Conservation (phyloP, 2,888 invertebrate species). For the Clunio marinus region DNA sequence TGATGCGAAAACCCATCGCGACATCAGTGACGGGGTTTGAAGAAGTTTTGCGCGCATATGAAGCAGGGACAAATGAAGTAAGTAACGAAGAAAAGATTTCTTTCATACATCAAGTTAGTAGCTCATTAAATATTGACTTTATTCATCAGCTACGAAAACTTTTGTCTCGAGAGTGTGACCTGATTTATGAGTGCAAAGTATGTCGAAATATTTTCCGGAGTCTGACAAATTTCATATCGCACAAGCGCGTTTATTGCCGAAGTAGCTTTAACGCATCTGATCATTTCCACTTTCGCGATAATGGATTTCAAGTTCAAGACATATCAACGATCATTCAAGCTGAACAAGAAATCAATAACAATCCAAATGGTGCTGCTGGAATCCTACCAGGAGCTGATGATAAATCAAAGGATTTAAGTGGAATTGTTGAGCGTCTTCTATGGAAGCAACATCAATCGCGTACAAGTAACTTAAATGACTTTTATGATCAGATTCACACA, state of each 20-base stretch:
- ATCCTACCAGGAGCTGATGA: conserved; percentile 45
- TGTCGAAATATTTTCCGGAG: conserved; percentile 84
- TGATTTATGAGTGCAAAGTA: conserved; percentile 83
- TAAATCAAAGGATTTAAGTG: conserved; percentile 55
- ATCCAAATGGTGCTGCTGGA: conserved; percentile 27
- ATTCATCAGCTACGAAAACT: conserved; percentile 65
- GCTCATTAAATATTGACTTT: conserved; percentile 40
- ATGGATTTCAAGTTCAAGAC: conserved; percentile 53
- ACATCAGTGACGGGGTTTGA: conserved; percentile 65
- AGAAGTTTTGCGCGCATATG: conserved; percentile 67
- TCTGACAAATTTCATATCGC: conserved; percentile 81
- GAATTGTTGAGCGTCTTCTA: conserved; percentile 55
- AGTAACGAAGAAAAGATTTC: conserved; percentile 44
- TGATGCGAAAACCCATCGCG: conserved; percentile 62
- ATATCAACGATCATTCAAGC: conserved; percentile 53
- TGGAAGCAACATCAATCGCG: conserved; percentile 46
- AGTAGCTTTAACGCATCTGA: conserved; percentile 55
- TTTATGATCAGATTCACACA: conserved; percentile 44
- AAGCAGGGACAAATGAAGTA: conserved; percentile 73
- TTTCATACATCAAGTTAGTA: not conserved
- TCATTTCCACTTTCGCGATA: conserved; percentile 53
- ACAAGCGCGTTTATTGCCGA: conserved; percentile 79
- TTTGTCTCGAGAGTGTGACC: conserved; percentile 77
- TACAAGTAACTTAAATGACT: conserved; percentile 43
- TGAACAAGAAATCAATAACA: conserved; percentile 47